A percentile compares a stretch with the other conserved stretches of the same genome.
phyloP scores from a whole-genome alignment of 2,888 invertebrate genomes.

The Zhuqinia jingwanae region DNA sequence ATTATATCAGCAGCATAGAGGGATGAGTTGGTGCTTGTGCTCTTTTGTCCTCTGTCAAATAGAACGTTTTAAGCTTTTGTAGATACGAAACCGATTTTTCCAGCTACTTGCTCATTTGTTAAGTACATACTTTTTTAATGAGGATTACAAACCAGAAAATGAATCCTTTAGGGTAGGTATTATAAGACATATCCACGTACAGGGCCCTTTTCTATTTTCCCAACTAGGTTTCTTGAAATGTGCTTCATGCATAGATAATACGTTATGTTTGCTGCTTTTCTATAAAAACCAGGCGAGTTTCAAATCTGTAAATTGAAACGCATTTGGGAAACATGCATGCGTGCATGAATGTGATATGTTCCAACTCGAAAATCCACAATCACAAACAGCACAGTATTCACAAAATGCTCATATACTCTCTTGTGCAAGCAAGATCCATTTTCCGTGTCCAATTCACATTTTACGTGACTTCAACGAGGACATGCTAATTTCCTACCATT shows the following conservation, averaged over 20 bases:
- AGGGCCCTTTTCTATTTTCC: background rate
- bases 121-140: background rate
- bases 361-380: background rate
- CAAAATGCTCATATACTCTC: background rate
- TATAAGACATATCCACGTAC: background rate
- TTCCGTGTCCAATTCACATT: conserved; percentile 12
- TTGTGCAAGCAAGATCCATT: background rate
- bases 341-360: conserved; percentile 30
- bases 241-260: background rate
- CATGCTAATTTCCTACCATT: conserved; percentile 44
- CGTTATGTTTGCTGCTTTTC: background rate
- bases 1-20: background rate
- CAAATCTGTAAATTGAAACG: too few relatives aligned
- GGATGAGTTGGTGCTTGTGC: background rate
- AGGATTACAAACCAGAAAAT: conserved; percentile 8
- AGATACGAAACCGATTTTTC: background rate
- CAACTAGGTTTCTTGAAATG: too few relatives aligned
- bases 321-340: background rate
- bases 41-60: too few relatives aligned
- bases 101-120: too few relatives aligned
- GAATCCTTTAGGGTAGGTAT: conserved; percentile 1
- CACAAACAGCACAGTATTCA: background rate
- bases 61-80: background rate
- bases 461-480: conserved; percentile 41
- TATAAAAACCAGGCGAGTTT: background rate